Conservation (phyloP, 2,888 invertebrate genomes). For the Coleophora flavipennella region DNA sequence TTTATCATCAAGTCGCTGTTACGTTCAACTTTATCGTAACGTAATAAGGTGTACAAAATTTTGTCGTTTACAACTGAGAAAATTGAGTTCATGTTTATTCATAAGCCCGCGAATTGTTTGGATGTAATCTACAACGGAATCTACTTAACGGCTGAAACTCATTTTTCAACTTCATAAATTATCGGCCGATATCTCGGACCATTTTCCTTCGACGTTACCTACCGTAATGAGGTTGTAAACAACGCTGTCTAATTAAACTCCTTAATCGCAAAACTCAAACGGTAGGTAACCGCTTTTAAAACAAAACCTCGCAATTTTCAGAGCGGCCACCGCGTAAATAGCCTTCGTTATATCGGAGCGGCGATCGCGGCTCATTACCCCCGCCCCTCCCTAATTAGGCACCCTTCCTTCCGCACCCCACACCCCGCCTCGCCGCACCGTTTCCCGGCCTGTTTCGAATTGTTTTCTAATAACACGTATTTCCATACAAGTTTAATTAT, state of each 20-base stretch:
- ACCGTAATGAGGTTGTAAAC: constrained; percentile 71
- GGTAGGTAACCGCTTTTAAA: constrained; percentile 69
- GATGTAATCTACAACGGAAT: constrained; percentile 44
- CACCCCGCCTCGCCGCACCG: constrained; percentile 25
- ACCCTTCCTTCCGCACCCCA: constrained; percentile 37
- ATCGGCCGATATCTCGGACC: constrained; percentile 61
- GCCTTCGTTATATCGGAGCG: constrained; percentile 67
- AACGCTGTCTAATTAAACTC: constrained; percentile 71
- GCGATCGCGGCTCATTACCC: constrained; percentile 72
- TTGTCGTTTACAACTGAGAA: constrained; percentile 14
- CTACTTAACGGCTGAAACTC: constrained; percentile 48
- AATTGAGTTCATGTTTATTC: constrained; percentile 47
- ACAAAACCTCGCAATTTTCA: constrained; percentile 70
- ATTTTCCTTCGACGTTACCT: constrained; percentile 44
- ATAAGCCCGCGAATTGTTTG: constrained; percentile 39
- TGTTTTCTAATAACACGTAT: constrained; percentile 71
- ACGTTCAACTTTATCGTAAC: constrained; percentile 16
- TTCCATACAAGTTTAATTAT: constrained; percentile 30
- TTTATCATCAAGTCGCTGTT: constrained; percentile 15
- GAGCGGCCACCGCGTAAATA: constrained; percentile 68
- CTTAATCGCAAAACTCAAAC: constrained; percentile 72
- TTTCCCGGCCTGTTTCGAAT: constrained; percentile 38
- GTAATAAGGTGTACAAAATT: constrained; percentile 20
- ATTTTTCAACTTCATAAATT: constrained; percentile 68
- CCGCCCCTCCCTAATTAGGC: constrained; percentile 64